Percentiles rank a stretch among this genome's conserved stretches.
These are phyloP conservation scores for Piliocolobus tephrosceles DNA, from an alignment of 2,113 vertebrate species.

Conservation along the genomic window DNA sequence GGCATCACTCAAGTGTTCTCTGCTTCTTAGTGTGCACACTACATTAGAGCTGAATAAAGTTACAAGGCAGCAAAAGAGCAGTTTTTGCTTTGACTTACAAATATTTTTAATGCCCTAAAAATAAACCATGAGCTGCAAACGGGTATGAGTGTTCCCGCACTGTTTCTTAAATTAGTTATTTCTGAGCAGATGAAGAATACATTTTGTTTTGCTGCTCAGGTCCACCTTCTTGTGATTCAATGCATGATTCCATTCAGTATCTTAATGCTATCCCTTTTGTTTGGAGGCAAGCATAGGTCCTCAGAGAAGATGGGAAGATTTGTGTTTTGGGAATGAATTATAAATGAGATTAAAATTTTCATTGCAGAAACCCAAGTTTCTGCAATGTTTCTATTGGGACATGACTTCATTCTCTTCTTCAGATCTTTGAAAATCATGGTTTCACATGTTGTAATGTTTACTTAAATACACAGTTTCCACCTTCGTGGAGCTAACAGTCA, in stretches of 20 bases:
- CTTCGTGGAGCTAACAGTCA: not conserved
- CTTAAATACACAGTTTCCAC: not conserved
- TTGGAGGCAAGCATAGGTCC: not conserved
- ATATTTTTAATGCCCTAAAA: constrained; percentile 54
- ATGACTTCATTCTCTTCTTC: not conserved
- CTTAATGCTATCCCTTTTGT: not conserved
- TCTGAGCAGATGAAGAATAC: not conserved
- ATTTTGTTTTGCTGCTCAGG: not conserved
- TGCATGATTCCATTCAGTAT: not conserved
- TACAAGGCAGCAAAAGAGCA: not conserved
- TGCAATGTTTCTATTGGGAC: not conserved
- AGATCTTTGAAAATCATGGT: not conserved
- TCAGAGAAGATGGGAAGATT: not conserved
- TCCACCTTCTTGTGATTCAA: not conserved
- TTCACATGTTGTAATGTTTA: not conserved
- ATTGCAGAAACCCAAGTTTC: not conserved
- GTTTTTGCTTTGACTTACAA: constrained; percentile 47
- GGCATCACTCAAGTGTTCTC: not conserved
- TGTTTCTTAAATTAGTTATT: constrained; percentile 39
- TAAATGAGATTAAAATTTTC: not conserved
- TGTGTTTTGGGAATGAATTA: not conserved
- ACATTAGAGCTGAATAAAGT: not conserved
- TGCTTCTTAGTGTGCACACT: not conserved
- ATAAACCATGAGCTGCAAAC: constrained; percentile 9
- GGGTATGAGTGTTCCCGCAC: not conserved